Evolutionary conservation across 2,113 vertebrate genomes (phyloP), one percentile per base, ranked within the genome.

Genomic region (Halichoeres trimaculatus): DNA sequence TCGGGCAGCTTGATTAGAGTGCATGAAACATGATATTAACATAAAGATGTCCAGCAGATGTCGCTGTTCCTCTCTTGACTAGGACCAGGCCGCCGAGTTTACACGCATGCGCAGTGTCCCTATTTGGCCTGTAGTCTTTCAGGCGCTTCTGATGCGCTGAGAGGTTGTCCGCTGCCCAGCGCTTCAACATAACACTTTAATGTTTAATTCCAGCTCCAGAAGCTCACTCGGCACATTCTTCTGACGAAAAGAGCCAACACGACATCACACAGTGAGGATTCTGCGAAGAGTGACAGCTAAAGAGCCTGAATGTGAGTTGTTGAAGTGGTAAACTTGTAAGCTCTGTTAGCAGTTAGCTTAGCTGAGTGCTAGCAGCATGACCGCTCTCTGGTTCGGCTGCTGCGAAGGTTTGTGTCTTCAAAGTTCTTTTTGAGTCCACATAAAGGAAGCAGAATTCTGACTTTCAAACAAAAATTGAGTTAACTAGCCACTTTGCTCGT

Each of bases 71-170:
- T 34, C 8, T 45, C 10, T 56, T 10, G 2, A n/a, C 7, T 2
- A 10, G 3, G 19, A 5, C 0, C 50, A 57, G 63, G 23, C 57
- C 14, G 10, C 34, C 26, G 3, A 2, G 12, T 30, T 2, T 57
- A 11, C 1, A 71, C 87, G 90, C 92, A 89, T 84, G 93, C 91
- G 86, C 86, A 89, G 64, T 89, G 57, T 78, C 78, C 68, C 87
- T 61, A 70, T n/a, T 80, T 85, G 90, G 90, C 91, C 91, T 89
- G 83, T 70, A 52, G 64, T 74, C 62, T 75, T 78, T 65, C 63
- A 50, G 60, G 85, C 90, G 87, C 88, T 84, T 74, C 52, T 80
- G 91, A 86, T 85, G 83, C 66, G 65, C 78, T 85, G 74, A 74
- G 54, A 80, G 86, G 69, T 78, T 88, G 71, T 87, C 54, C 61